These are phyloP conservation scores for Neoascia interrupta DNA, from an alignment of 2,888 invertebrate genomes.

Conservation along the genomic window DNA sequence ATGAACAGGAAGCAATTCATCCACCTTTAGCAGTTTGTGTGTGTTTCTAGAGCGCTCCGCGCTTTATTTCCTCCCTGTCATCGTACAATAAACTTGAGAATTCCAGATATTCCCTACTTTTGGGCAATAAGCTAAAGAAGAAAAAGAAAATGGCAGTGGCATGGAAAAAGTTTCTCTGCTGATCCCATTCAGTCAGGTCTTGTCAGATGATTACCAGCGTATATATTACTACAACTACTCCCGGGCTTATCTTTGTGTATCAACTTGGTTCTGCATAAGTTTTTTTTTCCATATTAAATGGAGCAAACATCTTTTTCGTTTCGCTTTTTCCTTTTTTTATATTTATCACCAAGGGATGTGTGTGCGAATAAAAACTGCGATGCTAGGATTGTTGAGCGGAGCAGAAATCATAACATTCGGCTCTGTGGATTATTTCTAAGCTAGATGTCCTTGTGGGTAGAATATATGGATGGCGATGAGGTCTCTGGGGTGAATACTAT, in stretches of 20 bases:
- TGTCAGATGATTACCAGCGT: constrained; percentile 60
- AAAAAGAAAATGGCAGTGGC: constrained; percentile 42
- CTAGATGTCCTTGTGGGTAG: constrained; percentile 34
- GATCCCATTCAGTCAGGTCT: constrained; percentile 52
- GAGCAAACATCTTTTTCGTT: constrained; percentile 48
- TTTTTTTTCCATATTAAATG: constrained; percentile 66
- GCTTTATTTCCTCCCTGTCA: constrained; percentile 36
- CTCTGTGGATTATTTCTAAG: constrained; percentile 65
- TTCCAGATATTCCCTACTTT: constrained; percentile 60
- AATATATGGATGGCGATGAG: background rate
- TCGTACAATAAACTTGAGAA: constrained; percentile 62
- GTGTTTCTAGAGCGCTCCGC: constrained; percentile 34
- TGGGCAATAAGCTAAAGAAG: constrained; percentile 52
- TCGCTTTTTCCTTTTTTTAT: constrained; percentile 31
- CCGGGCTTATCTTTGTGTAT: constrained; percentile 39
- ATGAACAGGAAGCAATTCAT: constrained; percentile 49
- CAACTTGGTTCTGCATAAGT: constrained; percentile 63
- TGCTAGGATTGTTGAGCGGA: constrained; percentile 23
- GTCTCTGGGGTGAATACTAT: background rate
- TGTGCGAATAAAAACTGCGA: constrained; percentile 53
- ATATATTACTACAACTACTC: constrained; percentile 50
- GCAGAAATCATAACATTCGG: constrained; percentile 64
- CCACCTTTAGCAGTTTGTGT: constrained; percentile 49
- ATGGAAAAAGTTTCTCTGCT: constrained; percentile 49
- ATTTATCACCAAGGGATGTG: constrained; percentile 62